Base-by-base conservation (phyloP, 2,888 invertebrate species). In the Melinopterus prodromus region DNA sequence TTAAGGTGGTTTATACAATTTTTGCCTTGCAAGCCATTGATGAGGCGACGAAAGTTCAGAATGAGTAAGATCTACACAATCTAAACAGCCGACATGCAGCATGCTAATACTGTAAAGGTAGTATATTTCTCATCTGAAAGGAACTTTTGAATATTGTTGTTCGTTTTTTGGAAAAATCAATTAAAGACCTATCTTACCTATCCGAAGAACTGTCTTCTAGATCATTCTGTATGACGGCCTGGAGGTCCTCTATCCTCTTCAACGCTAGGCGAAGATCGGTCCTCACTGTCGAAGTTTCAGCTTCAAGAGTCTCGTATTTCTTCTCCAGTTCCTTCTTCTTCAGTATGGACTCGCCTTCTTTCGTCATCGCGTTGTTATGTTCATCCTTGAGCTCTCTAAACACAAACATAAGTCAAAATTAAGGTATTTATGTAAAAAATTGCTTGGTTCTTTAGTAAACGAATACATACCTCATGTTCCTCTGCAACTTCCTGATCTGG, bases 201-300 rank as follows among this genome's bases (percentile, higher is more conserved):
- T 94, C 94, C 9, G 93, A 93, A 1, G 93, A 93, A 83, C 93
- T 94, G 83, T 92, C 90, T 81, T 92, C 92, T 79, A 95, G 91
- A 85, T 96, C 96, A 0, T 95, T 97, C 84, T 97, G 97, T 88
- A 98, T 96, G 81, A 98, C 98, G 86, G 96, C 95, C 88, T 98
- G 98, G 82, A 99, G 90, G 87, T 98, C 98, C 75, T 97, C 94
- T 84, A 98, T 98, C 81, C 98, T 92, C 83, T 98, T 94, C 80
- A 97, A 92, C 5, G 98, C 98, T 78, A 98, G 91, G 78, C 97
- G 92, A 72, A 98, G 92, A 90, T 98, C 98, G 88, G 94, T 93
- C 86, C 93, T 90, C 71, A 96, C 92, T 83, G 94, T 92, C 84
- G 94, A 89, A 78, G 93, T 92, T 89, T 96, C 94, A 69, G 94